Base-by-base conservation (phyloP, 2,797 vertebrate species). In the Trichosurus vulpecula region DNA sequence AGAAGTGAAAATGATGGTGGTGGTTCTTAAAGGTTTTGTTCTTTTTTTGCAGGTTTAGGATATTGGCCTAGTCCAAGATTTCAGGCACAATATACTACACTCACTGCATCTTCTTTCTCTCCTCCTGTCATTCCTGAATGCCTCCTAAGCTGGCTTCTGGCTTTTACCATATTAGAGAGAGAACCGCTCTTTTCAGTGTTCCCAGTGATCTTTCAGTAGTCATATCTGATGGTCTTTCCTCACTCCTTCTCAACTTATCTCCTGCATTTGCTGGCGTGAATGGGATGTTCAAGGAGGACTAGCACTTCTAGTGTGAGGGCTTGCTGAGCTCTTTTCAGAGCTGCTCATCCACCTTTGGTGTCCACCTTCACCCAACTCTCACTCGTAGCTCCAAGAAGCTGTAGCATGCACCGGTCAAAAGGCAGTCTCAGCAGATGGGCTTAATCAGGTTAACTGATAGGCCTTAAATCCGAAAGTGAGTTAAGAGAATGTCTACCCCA, bases 1-100 rank as follows among this genome's bases (percentile, higher is more conserved):
- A 91, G 47, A 95, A 54, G 41, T 95, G 58, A 94, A 96, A 90
- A 90, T 8, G 27, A 92, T 41, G 22, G 31, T 55, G 0, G 92
- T 52, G 11, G 35, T 55, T 54, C 52, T 61, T 53, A 96, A 54
- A 16, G 0, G n/a, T 94, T 35, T 87, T 74, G 66, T 41, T 74
- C 16, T 41, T 22, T 74, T 22, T 74, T 74, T 74, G n/a, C 19
- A 74, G 16, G 19, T 74, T 14, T 41, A 6, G 19, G 19, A 74
- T 22, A 74, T 41, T 74, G n/a, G 19, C 35, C n/a, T 22, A 74
- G n/a, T 74, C n/a, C n/a, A 74, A 66, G 61, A n/a, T 66, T 66
- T 66, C 61, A n/a, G 61, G n/a, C 14, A 61, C 2, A n/a, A 41
- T 74, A 41, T 16, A 41, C 41, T 74, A 74, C 6, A 74, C 19